Evolutionary conservation across 30 jellyfish, hydroid and myxozoan genomes (phyloP), one percentile per base, ranked within the genome.

Genomic region (Hydractinia symbiolongicarpus): DNA sequence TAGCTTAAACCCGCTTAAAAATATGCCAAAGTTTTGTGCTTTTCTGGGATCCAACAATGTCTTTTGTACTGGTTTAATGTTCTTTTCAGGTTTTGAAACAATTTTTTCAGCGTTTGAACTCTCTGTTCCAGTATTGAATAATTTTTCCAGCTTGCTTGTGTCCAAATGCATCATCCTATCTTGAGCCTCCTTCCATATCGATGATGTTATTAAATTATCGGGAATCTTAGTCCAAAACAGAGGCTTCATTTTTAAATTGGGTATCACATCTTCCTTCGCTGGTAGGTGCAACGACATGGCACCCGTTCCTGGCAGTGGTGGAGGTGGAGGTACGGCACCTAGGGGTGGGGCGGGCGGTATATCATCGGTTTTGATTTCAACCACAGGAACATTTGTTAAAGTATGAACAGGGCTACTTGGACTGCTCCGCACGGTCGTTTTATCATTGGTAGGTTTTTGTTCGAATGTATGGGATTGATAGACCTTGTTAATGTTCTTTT

Each of bases 1-100:
- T 71, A 91, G 83, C 73, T 91, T 91, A 78, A 91, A 91, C 20
- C 98, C 98, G 81, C 96, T 86, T 9, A 91, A 84, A 72, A 91
- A 91, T 20, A 91, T 91, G 6, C 98, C 96, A 77, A 91, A 85
- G 75, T 91, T 91, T 82, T 91, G 98, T 5, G 98, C 98, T 88
- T 91, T 91, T 64, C 87, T 87, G 20, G 90, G 64, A 79, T 91
- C 95, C 10, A 91, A 95, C 79, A 91, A 73, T 9, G 98, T 71
- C 73, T 86, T 86, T 74, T 57, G 84, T n/a, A 74, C 79, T 5
- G 54, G 55, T 40, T 83, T 51, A 4, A 81, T 52, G 52, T 74
- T 79, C 7, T 72, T 16, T 5, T 88, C 49, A 4, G 50, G 80
- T 9, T 54, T 61, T 44, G 9, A 2, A 13, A 44, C 17, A 30